Evolutionary conservation across 1,140 invertebrate genomes (phyloP).

Genomic region (Meloidogyne exigua): DNA sequence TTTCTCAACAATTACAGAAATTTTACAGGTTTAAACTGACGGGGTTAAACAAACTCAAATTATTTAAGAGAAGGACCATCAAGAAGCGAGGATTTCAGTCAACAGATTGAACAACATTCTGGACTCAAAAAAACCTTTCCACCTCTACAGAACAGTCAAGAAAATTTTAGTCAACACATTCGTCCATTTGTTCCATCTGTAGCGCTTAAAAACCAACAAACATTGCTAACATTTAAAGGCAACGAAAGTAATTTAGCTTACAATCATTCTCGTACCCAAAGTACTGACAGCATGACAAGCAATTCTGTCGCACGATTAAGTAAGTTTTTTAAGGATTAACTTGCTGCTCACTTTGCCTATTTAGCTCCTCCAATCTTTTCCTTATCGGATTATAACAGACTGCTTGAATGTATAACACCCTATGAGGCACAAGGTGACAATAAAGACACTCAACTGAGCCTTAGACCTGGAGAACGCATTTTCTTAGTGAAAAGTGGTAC

Average conservation of each 20-base stretch:
- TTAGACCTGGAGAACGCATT: slow-evolving; percentile 13
- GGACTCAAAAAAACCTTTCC: background rate
- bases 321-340: background rate
- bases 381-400: slow-evolving; percentile 14
- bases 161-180: no score
- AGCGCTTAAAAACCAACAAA: no score
- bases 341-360: background rate
- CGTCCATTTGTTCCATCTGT: no score
- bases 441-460: slow-evolving; percentile 7
- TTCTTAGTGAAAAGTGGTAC: slow-evolving; percentile 27
- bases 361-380: slow-evolving; percentile 7
- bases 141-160: background rate
- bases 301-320: background rate
- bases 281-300: slow-evolving; percentile 17
- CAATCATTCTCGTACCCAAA: background rate
- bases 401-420: slow-evolving; percentile 18
- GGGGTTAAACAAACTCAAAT: background rate
- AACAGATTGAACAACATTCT: background rate
- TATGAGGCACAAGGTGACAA: slow-evolving; percentile 25
- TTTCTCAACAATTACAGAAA: background rate
- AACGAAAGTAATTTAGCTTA: background rate
- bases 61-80: background rate
- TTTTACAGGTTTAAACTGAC: slow-evolving; percentile 2
- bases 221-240: no score
- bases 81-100: background rate